Percentiles rank a stretch among this genome's conserved stretches.
These are phyloP conservation scores for Coptotermes formosanus DNA, from an alignment of 1,140 invertebrate genomes.

Conservation along the genomic window DNA sequence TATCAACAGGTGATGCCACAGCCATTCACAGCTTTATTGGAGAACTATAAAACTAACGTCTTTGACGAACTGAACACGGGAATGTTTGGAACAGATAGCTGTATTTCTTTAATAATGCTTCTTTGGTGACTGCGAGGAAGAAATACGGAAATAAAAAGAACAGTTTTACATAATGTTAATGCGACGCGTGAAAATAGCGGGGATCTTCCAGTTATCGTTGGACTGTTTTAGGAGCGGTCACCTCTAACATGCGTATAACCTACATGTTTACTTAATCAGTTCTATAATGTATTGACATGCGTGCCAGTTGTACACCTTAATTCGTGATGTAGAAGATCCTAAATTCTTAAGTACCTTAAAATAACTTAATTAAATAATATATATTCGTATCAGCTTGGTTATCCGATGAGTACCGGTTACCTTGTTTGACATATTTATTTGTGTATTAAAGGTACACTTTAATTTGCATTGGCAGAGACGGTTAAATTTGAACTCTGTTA, in stretches of 20 bases:
- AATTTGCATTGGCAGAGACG: no score
- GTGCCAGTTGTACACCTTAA: no score
- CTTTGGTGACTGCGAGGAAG: background rate
- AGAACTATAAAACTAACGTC: conserved; percentile 2
- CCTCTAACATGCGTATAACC: background rate
- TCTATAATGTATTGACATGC: no score
- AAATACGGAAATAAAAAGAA: background rate
- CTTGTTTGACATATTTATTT: no score
- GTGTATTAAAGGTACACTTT: no score
- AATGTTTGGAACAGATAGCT: background rate
- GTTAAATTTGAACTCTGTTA: no score
- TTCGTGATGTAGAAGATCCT: no score
- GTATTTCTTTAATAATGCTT: background rate
- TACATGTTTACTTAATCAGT: no score
- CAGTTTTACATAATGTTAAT: background rate
- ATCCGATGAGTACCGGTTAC: no score
- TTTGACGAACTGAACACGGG: background rate
- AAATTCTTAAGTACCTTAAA: no score
- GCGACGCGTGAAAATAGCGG: background rate
- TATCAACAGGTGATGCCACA: background rate
- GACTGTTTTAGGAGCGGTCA: background rate
- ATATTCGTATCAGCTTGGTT: no score
- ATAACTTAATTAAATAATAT: no score
- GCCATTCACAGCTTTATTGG: background rate
- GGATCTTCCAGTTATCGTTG: background rate